Evolutionary conservation across 2,888 invertebrate genomes (phyloP).

Genomic region (Psylliodes chrysocephalus): DNA sequence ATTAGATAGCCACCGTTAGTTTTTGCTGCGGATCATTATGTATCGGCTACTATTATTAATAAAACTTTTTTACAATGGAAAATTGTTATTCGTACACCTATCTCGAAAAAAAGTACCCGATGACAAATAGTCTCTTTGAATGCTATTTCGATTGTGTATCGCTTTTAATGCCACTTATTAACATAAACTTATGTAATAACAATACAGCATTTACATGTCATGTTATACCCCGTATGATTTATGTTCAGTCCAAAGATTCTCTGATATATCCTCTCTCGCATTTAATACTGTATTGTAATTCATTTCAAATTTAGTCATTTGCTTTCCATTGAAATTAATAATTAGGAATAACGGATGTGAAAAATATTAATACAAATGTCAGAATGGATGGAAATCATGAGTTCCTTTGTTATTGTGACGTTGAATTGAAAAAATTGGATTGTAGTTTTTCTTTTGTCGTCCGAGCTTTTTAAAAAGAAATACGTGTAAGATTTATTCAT

Average conservation of each 20-base stretch:
- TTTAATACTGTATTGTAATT: conserved; percentile 37
- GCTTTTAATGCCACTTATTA: conserved; percentile 52
- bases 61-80: conserved; percentile 42
- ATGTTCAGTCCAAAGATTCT: conserved; percentile 50
- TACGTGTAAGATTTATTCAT: conserved; percentile 4
- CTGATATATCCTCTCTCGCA: conserved; percentile 43
- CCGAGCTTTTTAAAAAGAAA: background rate
- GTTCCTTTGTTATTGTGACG: conserved; percentile 23
- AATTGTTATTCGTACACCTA: conserved; percentile 38
- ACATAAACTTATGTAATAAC: conserved; percentile 56
- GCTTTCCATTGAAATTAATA: conserved; percentile 43
- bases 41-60: conserved; percentile 41
- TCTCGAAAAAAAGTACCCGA: conserved; percentile 40
- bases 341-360: conserved; percentile 42
- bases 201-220: conserved; percentile 57
- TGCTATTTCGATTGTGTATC: conserved; percentile 53
- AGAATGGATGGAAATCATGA: conserved; percentile 35
- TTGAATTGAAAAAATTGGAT: conserved; percentile 7
- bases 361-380: conserved; percentile 40
- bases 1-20: conserved; percentile 15
- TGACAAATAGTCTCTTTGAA: conserved; percentile 55
- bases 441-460: conserved; percentile 12
- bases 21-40: conserved; percentile 26
- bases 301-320: conserved; percentile 41
- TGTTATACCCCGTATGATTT: conserved; percentile 51